Base-by-base conservation (phyloP, 1,140 invertebrate genomes). In the Polypedilum pembai region DNA sequence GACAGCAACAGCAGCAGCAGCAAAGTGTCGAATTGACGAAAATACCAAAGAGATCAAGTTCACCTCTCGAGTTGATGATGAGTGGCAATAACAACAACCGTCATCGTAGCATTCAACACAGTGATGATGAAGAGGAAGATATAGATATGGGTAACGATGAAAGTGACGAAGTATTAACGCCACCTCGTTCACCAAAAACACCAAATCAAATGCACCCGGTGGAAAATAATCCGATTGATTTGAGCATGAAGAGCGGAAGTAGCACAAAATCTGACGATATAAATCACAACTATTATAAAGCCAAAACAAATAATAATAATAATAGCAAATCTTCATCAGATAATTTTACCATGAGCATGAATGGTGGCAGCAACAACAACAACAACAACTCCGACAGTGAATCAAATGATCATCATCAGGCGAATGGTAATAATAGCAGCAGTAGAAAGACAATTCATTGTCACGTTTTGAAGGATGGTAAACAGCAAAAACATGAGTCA, bases 211-310 rank as follows among this genome's bases (percentile, higher is more conserved):
- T 77, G 86, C 86, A 15, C 88, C 79, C 81, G 84, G 74, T 86
- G 7, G 87, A 89, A 80, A 89, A 92, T 74, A 88, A 91, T 78
- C 92, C 91, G n/a, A 93, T 93, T 77, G 91, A 93, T 79, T 82
- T 93, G 63, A 91, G 90, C 4, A 89, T 91, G 82, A 91, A 90
- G 78, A 85, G 85, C 3, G 83, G 84, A 41, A 85, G 86, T 20
- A 83, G 83, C 77, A 83, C 83, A 3, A 83, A 83, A 12, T 77
- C 17, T 72, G 77, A 77, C 12, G 80, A 79, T 69, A 76, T 40
- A 12, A 74, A 76, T 21, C 76, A 76, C 41, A 72, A 40, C 66
- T 40, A 24, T 21, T 40, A 63, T 7, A 73, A 20, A 17, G 72
- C 12, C 10, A 24, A 40, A 40, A 41, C 65, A 8, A 76, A 76